Percentiles rank a stretch among this genome's conserved stretches.
These are phyloP conservation scores for Phalera bucephala DNA, from an alignment of 2,888 invertebrate species.

Conservation along the genomic window DNA sequence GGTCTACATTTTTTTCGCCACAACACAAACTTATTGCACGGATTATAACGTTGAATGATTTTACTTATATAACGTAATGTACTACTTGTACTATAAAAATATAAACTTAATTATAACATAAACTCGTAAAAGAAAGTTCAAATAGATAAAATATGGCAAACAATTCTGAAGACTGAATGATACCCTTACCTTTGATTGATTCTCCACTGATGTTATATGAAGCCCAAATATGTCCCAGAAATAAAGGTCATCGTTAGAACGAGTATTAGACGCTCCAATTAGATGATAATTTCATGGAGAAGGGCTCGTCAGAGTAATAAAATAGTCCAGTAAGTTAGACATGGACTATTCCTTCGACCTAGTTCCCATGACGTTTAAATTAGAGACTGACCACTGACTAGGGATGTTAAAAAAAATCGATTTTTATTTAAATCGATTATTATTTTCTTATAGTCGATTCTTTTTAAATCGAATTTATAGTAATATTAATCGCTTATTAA, in stretches of 20 bases:
- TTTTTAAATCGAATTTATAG: too few relatives aligned
- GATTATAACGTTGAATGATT: slow-evolving; percentile 10
- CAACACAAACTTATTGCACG: slow-evolving; percentile 31
- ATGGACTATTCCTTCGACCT: slow-evolving; percentile 69
- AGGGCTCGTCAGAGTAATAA: slow-evolving; percentile 36
- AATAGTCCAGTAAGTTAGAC: slow-evolving; percentile 49
- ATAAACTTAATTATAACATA: slow-evolving; percentile 33
- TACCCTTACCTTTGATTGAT: slow-evolving; percentile 62
- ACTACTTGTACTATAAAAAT: slow-evolving; percentile 29
- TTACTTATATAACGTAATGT: slow-evolving; percentile 21
- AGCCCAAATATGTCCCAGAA: slow-evolving; percentile 38
- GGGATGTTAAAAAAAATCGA: too few relatives aligned
- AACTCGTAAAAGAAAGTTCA: slow-evolving; percentile 56
- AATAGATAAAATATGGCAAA: slow-evolving; percentile 78
- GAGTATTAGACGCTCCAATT: slow-evolving; percentile 33
- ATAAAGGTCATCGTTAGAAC: slow-evolving; percentile 47
- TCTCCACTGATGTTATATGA: slow-evolving; percentile 49
- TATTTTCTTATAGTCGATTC: too few relatives aligned
- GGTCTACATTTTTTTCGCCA: slow-evolving; percentile 42
- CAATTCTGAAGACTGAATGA: slow-evolving; percentile 48
- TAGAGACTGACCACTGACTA: too few relatives aligned
- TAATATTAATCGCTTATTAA: too few relatives aligned
- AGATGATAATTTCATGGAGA: slow-evolving; percentile 37
- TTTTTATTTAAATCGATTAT: too few relatives aligned
- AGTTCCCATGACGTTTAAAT: slow-evolving; percentile 65